Evolutionary conservation across 2,797 vertebrate genomes (phyloP), one percentile per base, ranked within the genome.

Genomic region (Erethizon dorsatum): DNA sequence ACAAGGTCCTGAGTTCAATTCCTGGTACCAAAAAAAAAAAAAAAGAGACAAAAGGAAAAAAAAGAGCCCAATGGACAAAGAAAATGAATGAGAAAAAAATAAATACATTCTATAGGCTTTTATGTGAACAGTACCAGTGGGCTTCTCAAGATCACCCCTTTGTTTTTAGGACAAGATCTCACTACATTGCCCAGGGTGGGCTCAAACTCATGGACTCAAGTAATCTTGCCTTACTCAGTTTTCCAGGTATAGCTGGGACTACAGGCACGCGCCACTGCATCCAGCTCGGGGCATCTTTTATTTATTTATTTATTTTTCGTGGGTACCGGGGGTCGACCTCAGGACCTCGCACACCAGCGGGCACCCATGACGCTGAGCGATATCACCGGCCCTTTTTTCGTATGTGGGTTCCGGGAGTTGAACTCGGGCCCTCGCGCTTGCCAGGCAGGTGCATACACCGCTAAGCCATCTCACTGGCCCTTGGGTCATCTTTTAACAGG

Each of bases 21-120:
- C n/a, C n/a, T n/a, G n/a, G n/a, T n/a, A n/a, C n/a, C n/a, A n/a
- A n/a, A n/a, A n/a, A n/a, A n/a, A n/a, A n/a, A n/a, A n/a, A n/a
- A n/a, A n/a, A n/a, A 61, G 10, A 67, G 2, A 67, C 5, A 67
- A 65, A 65, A 33, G 6, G 6, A 65, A n/a, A 61, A 90, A 93
- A 95, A 9, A 96, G 52, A 52, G 87, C 13, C 33, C 50, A 59
- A 45, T 26, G 88, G 71, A 87, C 71, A 94, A 94, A 79, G 73
- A 9, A 80, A 31, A 52, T 1, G 28, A 6, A 37, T 26, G 17
- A 61, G 12, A 45, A 59, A 63, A 41, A 33, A 6, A n/a, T 12
- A 59, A 28, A 50, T 10, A 28, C 67, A 79, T 67, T 47, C 71
- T 75, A 28, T 12, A 75, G 11, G 37, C 41, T 75, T 75, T 47